Percentiles rank a stretch among this genome's conserved stretches.
These are phyloP conservation scores for Chaenogobius annularis DNA, from an alignment of 2,113 vertebrate species.

Conservation along the genomic window DNA sequence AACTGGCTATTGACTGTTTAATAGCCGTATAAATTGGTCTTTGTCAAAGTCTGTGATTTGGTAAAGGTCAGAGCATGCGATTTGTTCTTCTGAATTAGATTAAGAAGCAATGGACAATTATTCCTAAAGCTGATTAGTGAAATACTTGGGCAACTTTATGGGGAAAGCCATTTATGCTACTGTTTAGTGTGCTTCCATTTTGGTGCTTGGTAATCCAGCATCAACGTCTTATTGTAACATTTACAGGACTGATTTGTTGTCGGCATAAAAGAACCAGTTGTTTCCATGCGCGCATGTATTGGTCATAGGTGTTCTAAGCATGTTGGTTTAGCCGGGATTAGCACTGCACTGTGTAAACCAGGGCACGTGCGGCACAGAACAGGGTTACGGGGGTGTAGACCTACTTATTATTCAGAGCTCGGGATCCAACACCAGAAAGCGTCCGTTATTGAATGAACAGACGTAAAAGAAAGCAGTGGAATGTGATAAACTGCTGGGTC, in stretches of 20 bases:
- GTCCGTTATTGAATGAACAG: no score
- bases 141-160: conserved; percentile 26
- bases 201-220: conserved; percentile 23
- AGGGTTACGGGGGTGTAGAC: not conserved
- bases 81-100: conserved; percentile 47
- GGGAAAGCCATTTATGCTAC: conserved; percentile 38
- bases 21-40: conserved; percentile 23
- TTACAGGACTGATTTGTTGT: conserved; percentile 17
- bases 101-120: conserved; percentile 37
- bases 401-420: no score
- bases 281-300: not conserved
- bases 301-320: not conserved
- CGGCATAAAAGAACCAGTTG: conserved; percentile 2
- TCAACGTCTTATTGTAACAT: conserved; percentile 3
- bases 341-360: not conserved
- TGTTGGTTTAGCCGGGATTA: conserved; percentile 14
- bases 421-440: no score
- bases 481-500: no score
- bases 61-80: conserved; percentile 23
- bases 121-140: conserved; percentile 57
- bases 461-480: no score
- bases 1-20: conserved; percentile 1
- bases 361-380: not conserved
- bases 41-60: conserved; percentile 25
- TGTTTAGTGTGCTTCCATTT: conserved; percentile 14